A percentile compares a stretch with the other conserved stretches of the same genome.
phyloP scores from a whole-genome alignment of 2,888 invertebrate species.

The Beris morrisii region DNA sequence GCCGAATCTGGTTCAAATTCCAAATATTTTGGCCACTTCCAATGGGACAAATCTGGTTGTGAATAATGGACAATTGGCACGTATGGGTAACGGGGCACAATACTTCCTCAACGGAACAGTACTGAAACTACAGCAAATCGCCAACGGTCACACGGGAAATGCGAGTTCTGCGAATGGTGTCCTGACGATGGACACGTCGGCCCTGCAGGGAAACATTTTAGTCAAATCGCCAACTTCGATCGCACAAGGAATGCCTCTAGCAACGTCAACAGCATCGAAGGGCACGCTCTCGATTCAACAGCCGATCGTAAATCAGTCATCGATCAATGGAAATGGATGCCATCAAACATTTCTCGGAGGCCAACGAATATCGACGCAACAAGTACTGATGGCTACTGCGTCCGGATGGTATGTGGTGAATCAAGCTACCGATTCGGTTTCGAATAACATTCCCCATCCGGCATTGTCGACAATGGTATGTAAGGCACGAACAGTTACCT shows the following conservation, averaged over 20 bases:
- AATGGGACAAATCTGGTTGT: conserved; percentile 58
- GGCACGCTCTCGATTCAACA: conserved; percentile 9
- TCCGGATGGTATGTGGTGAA: conserved; percentile 44
- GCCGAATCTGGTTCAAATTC: conserved; percentile 67
- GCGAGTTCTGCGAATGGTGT: conserved; percentile 42
- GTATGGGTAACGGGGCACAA: conserved; percentile 44
- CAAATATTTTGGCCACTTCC: conserved; percentile 63
- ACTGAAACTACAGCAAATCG: conserved; percentile 50
- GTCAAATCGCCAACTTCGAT: conserved; percentile 34
- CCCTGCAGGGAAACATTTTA: conserved; percentile 35
- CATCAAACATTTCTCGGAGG: conserved; percentile 18
- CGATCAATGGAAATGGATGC: conserved; percentile 20
- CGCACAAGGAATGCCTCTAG: conserved; percentile 37
- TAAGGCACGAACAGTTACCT: conserved; percentile 37
- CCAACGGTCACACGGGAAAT: conserved; percentile 36
- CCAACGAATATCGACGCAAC: conserved; percentile 45
- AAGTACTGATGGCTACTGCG: conserved; percentile 55
- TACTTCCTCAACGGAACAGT: conserved; percentile 56
- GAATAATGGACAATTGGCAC: conserved; percentile 39
- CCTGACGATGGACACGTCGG: conserved; percentile 34
- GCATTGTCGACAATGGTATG: conserved; percentile 26
- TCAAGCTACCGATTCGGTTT: conserved; percentile 27
- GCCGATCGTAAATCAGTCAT: conserved; percentile 10
- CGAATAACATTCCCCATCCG: conserved; percentile 36
- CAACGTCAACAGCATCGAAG: conserved; percentile 39